These are phyloP conservation scores for Rhagoletis pomonella DNA, from an alignment of 1,140 invertebrate genomes.

Conservation along the genomic window DNA sequence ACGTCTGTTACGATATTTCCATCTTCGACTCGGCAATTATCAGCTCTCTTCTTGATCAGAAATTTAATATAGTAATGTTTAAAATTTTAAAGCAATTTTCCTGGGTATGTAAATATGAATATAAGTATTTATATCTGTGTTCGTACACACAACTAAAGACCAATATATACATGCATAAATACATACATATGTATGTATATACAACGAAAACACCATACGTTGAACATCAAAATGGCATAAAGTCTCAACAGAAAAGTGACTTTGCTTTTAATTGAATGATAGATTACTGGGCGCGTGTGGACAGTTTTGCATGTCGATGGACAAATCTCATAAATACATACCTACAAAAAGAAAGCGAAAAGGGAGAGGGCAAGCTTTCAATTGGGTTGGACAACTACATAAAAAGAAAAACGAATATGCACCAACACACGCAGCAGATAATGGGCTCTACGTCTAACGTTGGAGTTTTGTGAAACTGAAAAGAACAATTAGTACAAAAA, in stretches of 20 bases:
- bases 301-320: slow-evolving; percentile 49
- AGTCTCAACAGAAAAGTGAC: slow-evolving; percentile 55
- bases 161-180: not conserved
- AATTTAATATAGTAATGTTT: no score
- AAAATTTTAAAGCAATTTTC: no score
- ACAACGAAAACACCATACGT: not conserved
- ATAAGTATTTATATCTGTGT: no score
- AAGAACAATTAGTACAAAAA: no score
- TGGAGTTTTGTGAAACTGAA: not conserved
- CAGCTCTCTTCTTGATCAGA: no score
- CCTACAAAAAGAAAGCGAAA: not conserved
- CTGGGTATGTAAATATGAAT: no score
- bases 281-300: slow-evolving; percentile 54
- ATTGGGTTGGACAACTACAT: slow-evolving; percentile 11
- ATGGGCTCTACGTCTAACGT: not conserved
- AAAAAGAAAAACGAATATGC: not conserved
- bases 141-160: no score
- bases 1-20: no score
- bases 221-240: slow-evolving; percentile 51
- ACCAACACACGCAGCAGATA: not conserved
- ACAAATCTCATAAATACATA: no score
- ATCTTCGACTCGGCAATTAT: no score
- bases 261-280: slow-evolving; percentile 58
- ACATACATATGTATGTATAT: not conserved
- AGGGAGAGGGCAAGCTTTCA: not conserved